Conservation (phyloP, 2,888 invertebrate genomes). For the Caenorhabditis japonica region DNA sequence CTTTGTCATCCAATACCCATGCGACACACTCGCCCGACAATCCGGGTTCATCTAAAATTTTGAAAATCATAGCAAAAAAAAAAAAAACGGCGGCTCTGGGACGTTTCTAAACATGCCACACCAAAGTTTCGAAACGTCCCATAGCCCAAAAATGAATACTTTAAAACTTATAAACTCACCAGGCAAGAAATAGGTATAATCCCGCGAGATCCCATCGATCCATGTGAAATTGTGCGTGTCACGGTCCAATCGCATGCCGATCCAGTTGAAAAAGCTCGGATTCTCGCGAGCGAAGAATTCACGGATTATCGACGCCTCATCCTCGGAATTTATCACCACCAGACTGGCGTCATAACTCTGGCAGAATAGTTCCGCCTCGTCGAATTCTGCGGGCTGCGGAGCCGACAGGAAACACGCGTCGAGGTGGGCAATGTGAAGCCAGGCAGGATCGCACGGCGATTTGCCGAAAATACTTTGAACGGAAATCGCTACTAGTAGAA, state of each 20-base stretch:
- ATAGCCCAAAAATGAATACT: no score
- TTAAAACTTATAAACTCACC: constrained; percentile 14
- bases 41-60: constrained; percentile 36
- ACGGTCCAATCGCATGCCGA: constrained; percentile 28
- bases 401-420: constrained; percentile 50
- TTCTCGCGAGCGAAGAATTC: constrained; percentile 42
- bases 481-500: not conserved
- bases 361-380: constrained; percentile 36
- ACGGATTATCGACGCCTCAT: constrained; percentile 36
- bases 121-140: no score
- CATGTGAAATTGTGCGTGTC: constrained; percentile 22
- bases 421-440: constrained; percentile 44
- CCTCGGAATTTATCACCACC: constrained; percentile 31
- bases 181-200: constrained; percentile 33
- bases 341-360: constrained; percentile 11
- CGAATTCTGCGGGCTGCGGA: constrained; percentile 44
- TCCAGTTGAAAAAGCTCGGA: constrained; percentile 54
- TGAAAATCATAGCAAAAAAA: not conserved
- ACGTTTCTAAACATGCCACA: no score
- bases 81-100: no score
- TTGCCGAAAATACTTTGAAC: constrained; percentile 8
- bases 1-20: constrained; percentile 38
- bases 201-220: constrained; percentile 24
- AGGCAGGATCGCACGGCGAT: constrained; percentile 26
- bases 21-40: constrained; percentile 47